Base-by-base conservation (phyloP, 2,113 vertebrate genomes). In the Phalacrocorax carbo region DNA sequence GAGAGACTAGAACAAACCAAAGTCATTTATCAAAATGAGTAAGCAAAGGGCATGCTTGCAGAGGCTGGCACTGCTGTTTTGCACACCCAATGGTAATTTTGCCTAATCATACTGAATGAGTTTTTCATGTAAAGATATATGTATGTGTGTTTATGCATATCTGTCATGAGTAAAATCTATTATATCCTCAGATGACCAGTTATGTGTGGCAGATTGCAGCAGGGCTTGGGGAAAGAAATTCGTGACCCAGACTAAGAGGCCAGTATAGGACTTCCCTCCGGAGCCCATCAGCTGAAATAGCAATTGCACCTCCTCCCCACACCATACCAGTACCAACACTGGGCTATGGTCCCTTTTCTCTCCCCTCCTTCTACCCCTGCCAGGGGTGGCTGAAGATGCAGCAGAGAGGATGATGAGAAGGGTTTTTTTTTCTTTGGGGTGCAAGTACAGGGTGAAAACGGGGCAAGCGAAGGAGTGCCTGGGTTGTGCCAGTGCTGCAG, bases 291-390 rank as follows among this genome's bases (percentile, higher is more conserved):
- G 27, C 66, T 7, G 4, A 40, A 66, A 61, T 0, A 83, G 77
- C 36, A n/a, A 30, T 19, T 44, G 38, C 55, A 75, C 4, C 23
- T 20, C 79, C 32, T 88, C 51, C 58, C 40, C 44, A 20, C 0
- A 1, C 9, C 44, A 20, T 0, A 1, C 9, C 5, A 10, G 18
- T 60, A 58, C 26, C 54, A 66, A 15, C 3, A 15, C 6, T 1
- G 3, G 5, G 7, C 34, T 4, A 22, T 13, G 3, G 15, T 29
- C 20, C 55, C 32, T 75, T 46, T 58, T 38, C 57, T 60, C 26
- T 15, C 13, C 49, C 6, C 6, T 69, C 26, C 36, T 80, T 69
- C 27, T 22, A 30, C 14, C 30, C 40, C 34, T 42, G 30, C 44
- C 52, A 30, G n/a, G 9, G 40, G 23, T n/a, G 22, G n/a, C 44